Evolutionary conservation across 2,113 vertebrate genomes (phyloP).

Genomic region (Otocyon megalotis): DNA sequence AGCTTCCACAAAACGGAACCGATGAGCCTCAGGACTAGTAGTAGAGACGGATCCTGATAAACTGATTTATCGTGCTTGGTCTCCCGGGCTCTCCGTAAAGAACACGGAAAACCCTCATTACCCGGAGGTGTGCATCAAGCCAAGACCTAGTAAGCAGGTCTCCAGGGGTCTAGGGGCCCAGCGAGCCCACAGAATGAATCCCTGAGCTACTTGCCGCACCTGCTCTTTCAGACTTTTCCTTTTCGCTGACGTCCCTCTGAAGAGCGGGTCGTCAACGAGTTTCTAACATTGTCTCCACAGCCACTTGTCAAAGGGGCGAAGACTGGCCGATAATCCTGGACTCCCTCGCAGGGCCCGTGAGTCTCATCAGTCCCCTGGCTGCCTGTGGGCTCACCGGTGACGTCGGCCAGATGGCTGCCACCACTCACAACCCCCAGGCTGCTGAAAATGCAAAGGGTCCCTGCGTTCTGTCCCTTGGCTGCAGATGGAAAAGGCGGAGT

Average conservation of each 20-base stretch:
- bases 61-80: background rate
- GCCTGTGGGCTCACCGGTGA: background rate
- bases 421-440: background rate
- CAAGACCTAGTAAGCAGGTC: background rate
- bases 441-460: slow-evolving; percentile 38
- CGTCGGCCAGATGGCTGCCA: slow-evolving; percentile 17
- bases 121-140: background rate
- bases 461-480: slow-evolving; percentile 53
- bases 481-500: slow-evolving; percentile 49
- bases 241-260: background rate
- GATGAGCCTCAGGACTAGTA: background rate
- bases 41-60: background rate
- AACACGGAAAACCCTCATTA: background rate
- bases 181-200: background rate
- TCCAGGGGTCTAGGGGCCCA: background rate
- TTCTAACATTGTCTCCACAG: background rate
- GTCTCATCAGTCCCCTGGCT: slow-evolving; percentile 14
- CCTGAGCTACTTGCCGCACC: background rate
- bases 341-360: background rate
- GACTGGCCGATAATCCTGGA: background rate
- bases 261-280: background rate
- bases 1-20: background rate
- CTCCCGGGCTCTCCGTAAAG: background rate
- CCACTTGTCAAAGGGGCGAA: background rate
- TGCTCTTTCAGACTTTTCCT: background rate